A percentile compares a stretch with the other conserved stretches of the same genome.
Evolutionary conservation across 2,113 vertebrate species (phyloP).

Genomic region (Chlorodrepanis virens): DNA sequence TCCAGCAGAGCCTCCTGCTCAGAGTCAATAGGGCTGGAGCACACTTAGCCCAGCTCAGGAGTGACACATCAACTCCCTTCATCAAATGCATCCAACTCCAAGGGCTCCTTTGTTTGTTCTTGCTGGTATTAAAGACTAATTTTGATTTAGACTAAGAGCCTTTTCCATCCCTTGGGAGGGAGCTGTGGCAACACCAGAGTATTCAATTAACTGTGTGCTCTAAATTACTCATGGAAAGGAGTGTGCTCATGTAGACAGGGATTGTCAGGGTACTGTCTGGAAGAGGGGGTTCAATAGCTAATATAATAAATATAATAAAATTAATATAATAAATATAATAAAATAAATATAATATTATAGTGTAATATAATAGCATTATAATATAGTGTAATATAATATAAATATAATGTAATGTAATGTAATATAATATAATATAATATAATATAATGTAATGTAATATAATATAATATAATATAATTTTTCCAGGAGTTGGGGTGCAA

Average conservation of each 20-base stretch:
- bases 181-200: background rate
- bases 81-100: background rate
- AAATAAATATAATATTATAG: too few relatives aligned
- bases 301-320: background rate
- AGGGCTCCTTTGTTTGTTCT: slow-evolving; percentile 11
- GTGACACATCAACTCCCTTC: background rate
- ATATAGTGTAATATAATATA: background rate
- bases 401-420: background rate
- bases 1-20: background rate
- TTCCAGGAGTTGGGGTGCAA: background rate
- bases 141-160: background rate
- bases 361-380: background rate
- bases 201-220: background rate
- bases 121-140: background rate
- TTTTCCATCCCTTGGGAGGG: background rate
- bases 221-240: background rate
- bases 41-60: background rate
- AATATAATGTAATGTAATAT: too few relatives aligned
- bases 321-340: background rate
- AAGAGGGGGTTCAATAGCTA: background rate
- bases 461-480: background rate
- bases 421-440: background rate
- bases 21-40: background rate
- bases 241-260: background rate
- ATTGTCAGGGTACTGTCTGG: background rate